A percentile compares a stretch with the other conserved stretches of the same genome.
These are phyloP conservation scores for Regulus satrapa DNA, from an alignment of 2,113 vertebrate species.

Conservation along the genomic window DNA sequence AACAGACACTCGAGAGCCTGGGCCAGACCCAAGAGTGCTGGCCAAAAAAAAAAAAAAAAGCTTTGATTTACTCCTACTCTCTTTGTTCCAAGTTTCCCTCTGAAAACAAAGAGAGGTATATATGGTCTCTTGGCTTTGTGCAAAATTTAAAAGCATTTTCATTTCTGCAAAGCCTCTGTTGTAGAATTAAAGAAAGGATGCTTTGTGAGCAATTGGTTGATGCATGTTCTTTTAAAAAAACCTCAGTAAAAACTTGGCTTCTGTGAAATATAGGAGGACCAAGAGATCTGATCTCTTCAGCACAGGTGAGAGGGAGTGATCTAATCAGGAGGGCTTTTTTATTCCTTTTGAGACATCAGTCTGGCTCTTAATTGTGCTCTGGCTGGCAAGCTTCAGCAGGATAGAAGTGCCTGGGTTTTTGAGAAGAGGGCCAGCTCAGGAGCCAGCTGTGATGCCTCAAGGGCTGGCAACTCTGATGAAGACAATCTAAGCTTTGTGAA, in stretches of 20 bases:
- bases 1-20: constrained; percentile 1
- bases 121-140: constrained; percentile 9
- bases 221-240: not conserved
- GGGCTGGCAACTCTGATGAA: not conserved
- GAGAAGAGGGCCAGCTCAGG: not conserved
- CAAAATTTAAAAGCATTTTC: constrained; percentile 39
- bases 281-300: not conserved
- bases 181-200: not conserved
- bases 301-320: not conserved
- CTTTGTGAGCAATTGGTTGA: constrained; percentile 1
- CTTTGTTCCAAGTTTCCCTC: constrained; percentile 22
- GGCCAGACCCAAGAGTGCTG: not conserved
- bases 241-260: not conserved
- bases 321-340: not conserved
- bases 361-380: not conserved
- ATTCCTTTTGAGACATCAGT: not conserved
- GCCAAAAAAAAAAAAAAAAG: not conserved
- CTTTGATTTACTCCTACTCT: constrained; percentile 26
- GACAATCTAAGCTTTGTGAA: not conserved
- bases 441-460: not conserved
- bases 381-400: not conserved
- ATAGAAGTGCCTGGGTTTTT: not conserved
- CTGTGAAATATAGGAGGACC: not conserved
- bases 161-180: constrained; percentile 1
- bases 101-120: constrained; percentile 43